These are phyloP conservation scores for Julus scanicus DNA, from an alignment of 2,888 invertebrate genomes.

Conservation along the genomic window DNA sequence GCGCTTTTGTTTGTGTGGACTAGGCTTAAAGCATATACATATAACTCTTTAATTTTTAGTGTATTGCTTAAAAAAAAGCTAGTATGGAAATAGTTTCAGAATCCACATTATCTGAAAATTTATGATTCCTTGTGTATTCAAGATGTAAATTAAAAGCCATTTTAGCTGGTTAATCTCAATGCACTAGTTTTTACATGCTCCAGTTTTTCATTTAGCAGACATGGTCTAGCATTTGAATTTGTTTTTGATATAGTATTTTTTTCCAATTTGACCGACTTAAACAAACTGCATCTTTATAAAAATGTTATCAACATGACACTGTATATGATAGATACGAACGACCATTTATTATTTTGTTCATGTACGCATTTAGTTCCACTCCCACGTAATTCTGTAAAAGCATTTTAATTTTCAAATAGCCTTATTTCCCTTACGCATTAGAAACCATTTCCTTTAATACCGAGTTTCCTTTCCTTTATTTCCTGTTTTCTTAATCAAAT, in stretches of 20 bases:
- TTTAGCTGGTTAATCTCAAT: neutral
- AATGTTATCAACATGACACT: neutral
- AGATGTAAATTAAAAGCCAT: no score
- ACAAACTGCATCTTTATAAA: neutral
- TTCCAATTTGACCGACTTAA: neutral
- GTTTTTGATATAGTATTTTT: neutral
- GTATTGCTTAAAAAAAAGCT: no score
- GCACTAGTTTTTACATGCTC: neutral
- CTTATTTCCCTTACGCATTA: neutral
- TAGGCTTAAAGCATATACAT: no score
- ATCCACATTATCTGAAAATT: no score
- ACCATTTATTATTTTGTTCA: neutral
- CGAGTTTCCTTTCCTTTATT: constrained; percentile 14
- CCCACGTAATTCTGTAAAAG: neutral
- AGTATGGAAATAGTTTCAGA: no score
- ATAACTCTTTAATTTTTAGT: no score
- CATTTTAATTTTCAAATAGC: neutral
- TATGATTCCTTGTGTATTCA: no score
- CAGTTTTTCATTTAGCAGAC: constrained; percentile 2
- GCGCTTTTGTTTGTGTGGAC: no score
- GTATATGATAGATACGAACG: neutral
- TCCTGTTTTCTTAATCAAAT: neutral
- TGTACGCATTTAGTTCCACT: neutral
- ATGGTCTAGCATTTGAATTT: neutral
- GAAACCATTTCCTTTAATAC: neutral